phyloP scores from a whole-genome alignment of 2,888 invertebrate genomes.

The Macrophya annulata region DNA sequence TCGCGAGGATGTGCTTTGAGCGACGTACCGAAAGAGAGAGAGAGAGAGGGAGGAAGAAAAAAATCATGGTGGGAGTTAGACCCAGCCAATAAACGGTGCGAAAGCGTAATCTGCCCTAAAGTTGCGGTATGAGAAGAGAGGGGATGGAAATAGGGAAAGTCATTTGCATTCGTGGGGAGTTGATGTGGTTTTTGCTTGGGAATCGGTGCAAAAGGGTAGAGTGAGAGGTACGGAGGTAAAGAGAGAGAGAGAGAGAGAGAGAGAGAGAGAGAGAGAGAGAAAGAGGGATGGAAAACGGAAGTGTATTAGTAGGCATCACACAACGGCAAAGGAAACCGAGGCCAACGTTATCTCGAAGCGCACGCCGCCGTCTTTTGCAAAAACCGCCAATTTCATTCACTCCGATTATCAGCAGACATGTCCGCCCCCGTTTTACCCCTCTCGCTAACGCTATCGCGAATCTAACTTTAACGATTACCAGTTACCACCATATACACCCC shows the following conservation, averaged over 20 bases:
- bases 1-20: conserved; percentile 34
- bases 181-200: conserved; percentile 48
- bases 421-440: not conserved
- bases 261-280: not conserved
- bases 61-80: conserved; percentile 9
- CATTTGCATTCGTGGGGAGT: conserved; percentile 52
- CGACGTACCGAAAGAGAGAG: not conserved
- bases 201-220: conserved; percentile 45
- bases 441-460: conserved; percentile 24
- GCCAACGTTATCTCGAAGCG: conserved; percentile 38
- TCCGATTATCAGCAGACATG: conserved; percentile 49
- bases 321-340: conserved; percentile 37
- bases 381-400: conserved; percentile 39
- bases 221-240: not conserved
- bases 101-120: conserved; percentile 48
- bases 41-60: not conserved
- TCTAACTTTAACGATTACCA: conserved; percentile 45
- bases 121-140: conserved; percentile 14
- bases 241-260: conserved; percentile 7
- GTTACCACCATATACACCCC: conserved; percentile 7
- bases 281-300: conserved; percentile 24
- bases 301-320: conserved; percentile 51
- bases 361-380: conserved; percentile 49
- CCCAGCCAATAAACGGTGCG: conserved; percentile 49
- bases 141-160: conserved; percentile 42